Base-by-base conservation (phyloP, 2,113 vertebrate species). In the Nothobranchius furzeri region DNA sequence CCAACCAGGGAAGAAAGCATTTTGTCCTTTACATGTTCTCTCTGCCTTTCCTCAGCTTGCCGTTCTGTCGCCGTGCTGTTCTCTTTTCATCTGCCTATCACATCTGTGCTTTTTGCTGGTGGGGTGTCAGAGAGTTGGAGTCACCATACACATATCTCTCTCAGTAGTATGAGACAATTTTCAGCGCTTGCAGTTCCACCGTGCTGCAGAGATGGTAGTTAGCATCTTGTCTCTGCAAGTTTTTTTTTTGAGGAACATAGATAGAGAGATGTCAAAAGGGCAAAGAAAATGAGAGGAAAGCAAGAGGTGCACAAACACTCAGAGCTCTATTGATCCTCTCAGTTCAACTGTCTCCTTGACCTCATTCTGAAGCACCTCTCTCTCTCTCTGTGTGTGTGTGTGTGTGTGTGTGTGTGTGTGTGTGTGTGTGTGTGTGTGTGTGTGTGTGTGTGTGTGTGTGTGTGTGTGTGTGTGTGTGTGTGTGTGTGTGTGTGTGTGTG, bases 21-120 rank as follows among this genome's bases (percentile, higher is more conserved):
- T 90, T 91, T 82, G 83, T 88, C 79, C 76, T 82, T 90, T 86
- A 79, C 75, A 86, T 88, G 88, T 88, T 87, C 70, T 73, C 82
- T 65, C 82, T 83, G 82, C 81, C 84, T 88, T 75, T 85, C 64
- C 77, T 83, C 84, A 54, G 79, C 85, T 86, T 72, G 78, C 68
- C 65, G 60, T 71, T 86, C 87, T 85, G 79, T 80, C 79, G 75
- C 77, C 71, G 73, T 78, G 81, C 82, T 84, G 77, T 82, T 85
- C 85, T 77, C 69, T 64, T 87, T 90, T 89, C 81, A 90, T 90
- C 79, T 89, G 81, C 77, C 82, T 75, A 74, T 89, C 83, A 87
- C 76, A 84, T 82, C 83, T 71, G 47, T 67, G 82, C 81, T 50
- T 70, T 67, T 57, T 76, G 84, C 85, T 57, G n/a, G 67, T 65